Evolutionary conservation across 1,140 invertebrate species (phyloP).

Genomic region (Drosophila lini): DNA sequence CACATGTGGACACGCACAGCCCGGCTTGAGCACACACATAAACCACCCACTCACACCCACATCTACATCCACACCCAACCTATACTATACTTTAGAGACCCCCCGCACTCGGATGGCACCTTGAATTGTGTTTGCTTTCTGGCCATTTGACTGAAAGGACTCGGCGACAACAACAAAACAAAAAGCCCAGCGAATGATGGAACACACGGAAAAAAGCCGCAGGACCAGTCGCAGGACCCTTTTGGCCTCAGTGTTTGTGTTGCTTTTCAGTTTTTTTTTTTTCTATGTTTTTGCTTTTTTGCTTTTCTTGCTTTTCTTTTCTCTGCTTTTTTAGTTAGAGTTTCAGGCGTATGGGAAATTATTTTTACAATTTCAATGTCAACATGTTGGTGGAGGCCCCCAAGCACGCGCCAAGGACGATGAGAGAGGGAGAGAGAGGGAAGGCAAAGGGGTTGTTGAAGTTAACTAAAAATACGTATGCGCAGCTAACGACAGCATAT

Average conservation of each 20-base stretch:
- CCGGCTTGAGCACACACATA: neutral
- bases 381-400: slow-evolving; percentile 39
- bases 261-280: neutral
- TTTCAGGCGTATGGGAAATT: slow-evolving; percentile 54
- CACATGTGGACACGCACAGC: slow-evolving; percentile 27
- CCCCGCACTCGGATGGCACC: slow-evolving; percentile 16
- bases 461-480: slow-evolving; percentile 57
- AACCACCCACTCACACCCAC: neutral
- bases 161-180: slow-evolving; percentile 28
- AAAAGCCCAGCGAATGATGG: slow-evolving; percentile 4
- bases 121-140: slow-evolving; percentile 62
- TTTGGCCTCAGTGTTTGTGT: slow-evolving; percentile 43
- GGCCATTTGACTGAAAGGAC: slow-evolving; percentile 63
- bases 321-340: slow-evolving; percentile 1
- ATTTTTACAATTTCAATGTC: slow-evolving; percentile 82
- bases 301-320: neutral
- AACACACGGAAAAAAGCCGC: slow-evolving; percentile 22
- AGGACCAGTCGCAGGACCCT: slow-evolving; percentile 54
- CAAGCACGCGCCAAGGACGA: slow-evolving; percentile 56
- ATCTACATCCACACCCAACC: neutral
- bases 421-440: slow-evolving; percentile 10
- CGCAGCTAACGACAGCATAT: neutral
- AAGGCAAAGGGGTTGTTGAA: neutral
- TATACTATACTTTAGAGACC: neutral
- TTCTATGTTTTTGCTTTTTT: neutral